Conservation (phyloP, 2,797 vertebrate genomes). For the Poecilia wingei region DNA sequence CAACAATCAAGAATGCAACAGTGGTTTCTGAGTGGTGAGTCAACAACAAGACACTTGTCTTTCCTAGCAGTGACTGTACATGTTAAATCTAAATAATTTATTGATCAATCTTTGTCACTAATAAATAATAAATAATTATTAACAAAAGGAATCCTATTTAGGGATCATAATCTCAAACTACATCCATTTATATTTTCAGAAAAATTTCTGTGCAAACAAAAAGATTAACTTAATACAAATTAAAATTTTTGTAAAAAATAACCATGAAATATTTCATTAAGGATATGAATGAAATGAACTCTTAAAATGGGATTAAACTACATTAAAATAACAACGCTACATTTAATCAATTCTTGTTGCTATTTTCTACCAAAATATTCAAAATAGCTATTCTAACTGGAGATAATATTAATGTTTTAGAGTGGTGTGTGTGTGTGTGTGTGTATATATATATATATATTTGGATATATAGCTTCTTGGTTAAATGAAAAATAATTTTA, state of each 20-base stretch:
- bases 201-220: background rate
- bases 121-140: background rate
- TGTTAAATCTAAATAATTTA: background rate
- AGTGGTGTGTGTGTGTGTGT: background rate
- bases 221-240: background rate
- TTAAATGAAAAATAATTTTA: too few relatives aligned
- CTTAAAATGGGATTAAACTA: background rate
- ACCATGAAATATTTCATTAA: background rate
- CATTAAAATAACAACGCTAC: background rate
- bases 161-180: background rate
- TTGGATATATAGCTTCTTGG: too few relatives aligned
- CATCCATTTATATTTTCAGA: background rate
- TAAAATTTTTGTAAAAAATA: background rate
- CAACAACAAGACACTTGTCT: background rate
- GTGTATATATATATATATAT: too few relatives aligned
- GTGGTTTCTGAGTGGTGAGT: too few relatives aligned
- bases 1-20: too few relatives aligned
- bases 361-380: too few relatives aligned
- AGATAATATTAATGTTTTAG: background rate
- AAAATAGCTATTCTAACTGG: background rate
- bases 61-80: background rate
- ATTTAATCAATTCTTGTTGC: background rate
- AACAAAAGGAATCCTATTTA: background rate
- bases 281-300: background rate
- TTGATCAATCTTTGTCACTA: background rate